A percentile compares a stretch with the other conserved stretches of the same genome.
Evolutionary conservation across 2,113 vertebrate species (phyloP).

Genomic region (Rhinoptilus africanus): DNA sequence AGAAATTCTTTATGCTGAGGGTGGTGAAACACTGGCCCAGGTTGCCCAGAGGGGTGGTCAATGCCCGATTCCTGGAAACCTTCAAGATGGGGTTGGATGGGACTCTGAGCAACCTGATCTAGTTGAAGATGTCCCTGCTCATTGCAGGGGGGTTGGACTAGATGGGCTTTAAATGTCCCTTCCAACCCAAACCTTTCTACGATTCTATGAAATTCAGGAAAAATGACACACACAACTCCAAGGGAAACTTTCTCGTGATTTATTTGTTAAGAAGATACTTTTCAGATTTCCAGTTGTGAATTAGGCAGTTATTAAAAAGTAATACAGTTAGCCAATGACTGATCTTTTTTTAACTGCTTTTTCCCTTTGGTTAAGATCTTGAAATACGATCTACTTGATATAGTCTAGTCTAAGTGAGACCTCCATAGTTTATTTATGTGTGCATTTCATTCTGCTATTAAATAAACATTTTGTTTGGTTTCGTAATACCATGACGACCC

Average conservation of each 20-base stretch:
- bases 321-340: not conserved
- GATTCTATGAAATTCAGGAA: not conserved
- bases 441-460: not conserved
- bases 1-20: not conserved
- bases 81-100: not conserved
- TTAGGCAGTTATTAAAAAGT: not conserved
- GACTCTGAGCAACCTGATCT: not conserved
- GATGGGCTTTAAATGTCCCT: not conserved
- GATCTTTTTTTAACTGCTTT: not conserved
- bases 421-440: not conserved
- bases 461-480: not conserved
- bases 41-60: not conserved
- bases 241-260: not conserved
- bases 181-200: not conserved
- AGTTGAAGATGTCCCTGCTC: not conserved
- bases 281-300: not conserved
- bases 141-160: not conserved
- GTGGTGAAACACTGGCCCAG: not conserved
- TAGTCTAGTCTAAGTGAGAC: not conserved
- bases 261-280: not conserved
- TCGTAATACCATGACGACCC: not conserved
- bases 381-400: not conserved
- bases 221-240: not conserved
- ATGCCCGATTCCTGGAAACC: not conserved
- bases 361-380: not conserved